Evolutionary conservation across 1,140 invertebrate genomes (phyloP).

Genomic region (Ladona fulva): DNA sequence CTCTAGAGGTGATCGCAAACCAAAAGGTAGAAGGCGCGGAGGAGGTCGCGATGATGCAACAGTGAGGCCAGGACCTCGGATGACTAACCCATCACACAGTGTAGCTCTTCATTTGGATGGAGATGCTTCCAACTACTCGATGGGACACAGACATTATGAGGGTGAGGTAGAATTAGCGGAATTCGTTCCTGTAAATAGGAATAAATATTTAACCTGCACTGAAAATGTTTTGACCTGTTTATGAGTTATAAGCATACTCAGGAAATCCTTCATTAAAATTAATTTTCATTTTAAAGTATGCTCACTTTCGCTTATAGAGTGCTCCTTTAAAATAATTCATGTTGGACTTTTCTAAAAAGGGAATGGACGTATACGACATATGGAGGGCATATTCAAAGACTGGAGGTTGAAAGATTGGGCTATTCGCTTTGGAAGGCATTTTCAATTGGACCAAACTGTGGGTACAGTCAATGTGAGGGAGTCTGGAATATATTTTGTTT

Average conservation of each 20-base stretch:
- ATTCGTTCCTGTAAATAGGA: too few relatives aligned
- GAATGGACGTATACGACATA: neutral
- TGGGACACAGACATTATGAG: neutral
- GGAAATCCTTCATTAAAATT: too few relatives aligned
- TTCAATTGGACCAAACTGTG: neutral
- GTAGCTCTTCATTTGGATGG: neutral
- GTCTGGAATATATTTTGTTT: conserved; percentile 2
- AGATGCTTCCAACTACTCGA: neutral
- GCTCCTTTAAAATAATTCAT: neutral
- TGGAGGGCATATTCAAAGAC: neutral
- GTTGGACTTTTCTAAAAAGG: neutral
- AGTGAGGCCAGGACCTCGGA: neutral
- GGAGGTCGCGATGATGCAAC: neutral
- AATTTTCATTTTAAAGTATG: too few relatives aligned
- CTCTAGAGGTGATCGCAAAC: neutral
- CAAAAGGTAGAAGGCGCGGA: neutral
- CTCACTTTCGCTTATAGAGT: too few relatives aligned
- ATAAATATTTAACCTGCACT: too few relatives aligned
- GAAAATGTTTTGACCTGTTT: too few relatives aligned
- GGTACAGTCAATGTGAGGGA: neutral
- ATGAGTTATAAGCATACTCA: too few relatives aligned
- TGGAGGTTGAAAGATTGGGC: neutral
- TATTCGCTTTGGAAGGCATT: neutral
- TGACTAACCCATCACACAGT: neutral
- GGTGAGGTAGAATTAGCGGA: neutral